phyloP scores from a whole-genome alignment of 2,113 vertebrate species.

The Porphyrio hochstetteri region DNA sequence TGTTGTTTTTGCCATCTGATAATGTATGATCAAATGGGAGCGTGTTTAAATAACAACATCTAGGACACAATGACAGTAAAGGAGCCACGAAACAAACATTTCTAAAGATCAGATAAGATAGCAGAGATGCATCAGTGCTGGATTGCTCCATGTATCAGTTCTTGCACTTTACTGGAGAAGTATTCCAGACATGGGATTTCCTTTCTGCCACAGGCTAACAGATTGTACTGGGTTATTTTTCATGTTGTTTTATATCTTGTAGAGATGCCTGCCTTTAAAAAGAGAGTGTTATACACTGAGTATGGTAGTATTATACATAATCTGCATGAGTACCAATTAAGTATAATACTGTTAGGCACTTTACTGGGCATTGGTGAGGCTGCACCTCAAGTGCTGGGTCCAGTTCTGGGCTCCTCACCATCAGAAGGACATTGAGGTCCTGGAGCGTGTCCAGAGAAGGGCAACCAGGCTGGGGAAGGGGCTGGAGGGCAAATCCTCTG shows the following conservation, averaged over 20 bases:
- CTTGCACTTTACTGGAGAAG: background rate
- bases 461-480: too few species aligned
- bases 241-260: background rate
- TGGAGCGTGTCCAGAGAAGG: too few species aligned
- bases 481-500: too few species aligned
- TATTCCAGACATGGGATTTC: slow-evolving; percentile 24
- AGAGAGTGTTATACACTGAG: background rate
- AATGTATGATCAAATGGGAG: slow-evolving; percentile 25
- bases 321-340: background rate
- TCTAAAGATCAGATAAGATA: slow-evolving; percentile 5
- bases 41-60: slow-evolving; percentile 29
- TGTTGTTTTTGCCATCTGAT: slow-evolving; percentile 44
- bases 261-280: background rate
- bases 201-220: slow-evolving; percentile 6
- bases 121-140: background rate
- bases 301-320: background rate
- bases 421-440: too few species aligned
- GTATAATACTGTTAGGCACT: too few species aligned
- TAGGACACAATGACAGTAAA: slow-evolving; percentile 25
- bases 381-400: too few species aligned
- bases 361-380: too few species aligned
- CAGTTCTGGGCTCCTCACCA: too few species aligned
- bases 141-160: background rate
- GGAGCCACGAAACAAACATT: background rate
- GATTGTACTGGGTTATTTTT: background rate